Base-by-base conservation (phyloP, 2,113 vertebrate genomes). In the Manacus vitellinus region DNA sequence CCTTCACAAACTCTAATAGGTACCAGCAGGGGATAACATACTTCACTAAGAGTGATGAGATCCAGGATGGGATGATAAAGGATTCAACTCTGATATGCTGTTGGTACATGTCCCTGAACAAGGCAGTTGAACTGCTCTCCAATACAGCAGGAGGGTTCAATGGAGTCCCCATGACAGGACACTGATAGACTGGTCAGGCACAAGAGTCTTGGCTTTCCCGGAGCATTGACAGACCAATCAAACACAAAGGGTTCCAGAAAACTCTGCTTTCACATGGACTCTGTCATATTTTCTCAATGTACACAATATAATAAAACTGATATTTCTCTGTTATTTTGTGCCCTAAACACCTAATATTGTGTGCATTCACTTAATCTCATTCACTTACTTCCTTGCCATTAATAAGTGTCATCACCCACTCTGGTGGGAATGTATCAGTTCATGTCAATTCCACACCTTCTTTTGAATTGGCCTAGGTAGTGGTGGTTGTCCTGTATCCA, bases 71-170 rank as follows among this genome's bases (percentile, higher is more conserved):
- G 11, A 25, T 51, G 49, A 0, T 39, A 5, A 47, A 47, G n/a
- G 9, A 47, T 56, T 85, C 23, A 9, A 14, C 28, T 55, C 33
- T 1, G 1, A 47, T 28, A 3, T 2, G 0, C 51, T 12, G 15
- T n/a, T 12, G 35, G 8, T n/a, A 28, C 5, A 5, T 24, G 43
- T 4, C 15, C 71, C 43, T 47, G 19, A 41, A 24, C 28, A 66
- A 19, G 28, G 5, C 1, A 1, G 8, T 21, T 23, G 17, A 19
- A 27, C 14, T 21, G 16, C 43, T 47, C n/a, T 28, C 0, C 1
- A 8, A 16, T 23, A 19, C 23, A 39, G 49, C 0, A 3, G 19
- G 19, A 27, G 22, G 55, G 33, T 11, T 33, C 59, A 14, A 28
- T 41, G 59, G 18, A 30, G 8, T 24, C 17, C 37, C 59, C 22